These are phyloP conservation scores for Perizoma flavofasciatum DNA, from an alignment of 2,888 invertebrate genomes.

Conservation along the genomic window DNA sequence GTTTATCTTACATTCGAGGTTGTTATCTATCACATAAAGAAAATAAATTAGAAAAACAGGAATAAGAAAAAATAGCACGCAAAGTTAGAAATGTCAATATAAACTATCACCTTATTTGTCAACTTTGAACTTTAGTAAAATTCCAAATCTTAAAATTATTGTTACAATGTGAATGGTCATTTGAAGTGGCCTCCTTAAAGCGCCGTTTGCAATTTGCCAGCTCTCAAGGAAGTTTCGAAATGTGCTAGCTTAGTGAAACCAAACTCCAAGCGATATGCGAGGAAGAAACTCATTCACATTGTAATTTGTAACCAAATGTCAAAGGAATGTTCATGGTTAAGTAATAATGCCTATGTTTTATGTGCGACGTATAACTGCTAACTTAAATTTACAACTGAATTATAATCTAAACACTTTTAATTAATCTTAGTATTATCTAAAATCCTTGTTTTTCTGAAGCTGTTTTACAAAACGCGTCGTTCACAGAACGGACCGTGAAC, in stretches of 20 bases:
- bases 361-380: conserved; percentile 81
- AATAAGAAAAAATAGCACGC: conserved; percentile 72
- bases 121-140: conserved; percentile 79
- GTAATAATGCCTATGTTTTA: conserved; percentile 82
- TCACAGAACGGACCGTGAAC: conserved; percentile 82
- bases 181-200: conserved; percentile 38
- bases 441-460: conserved; percentile 77
- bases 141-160: conserved; percentile 77
- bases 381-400: conserved; percentile 83
- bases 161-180: conserved; percentile 62
- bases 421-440: conserved; percentile 75
- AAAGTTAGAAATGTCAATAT: conserved; percentile 71
- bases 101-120: conserved; percentile 78
- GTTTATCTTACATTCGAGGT: conserved; percentile 76
- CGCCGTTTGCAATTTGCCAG: conserved; percentile 40
- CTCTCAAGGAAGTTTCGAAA: conserved; percentile 15
- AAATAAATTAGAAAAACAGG: conserved; percentile 80
- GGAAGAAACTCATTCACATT: conserved; percentile 52
- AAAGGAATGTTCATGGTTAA: conserved; percentile 83
- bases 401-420: conserved; percentile 71
- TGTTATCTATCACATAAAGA: conserved; percentile 77
- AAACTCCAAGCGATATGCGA: conserved; percentile 33
- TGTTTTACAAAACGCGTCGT: conserved; percentile 76
- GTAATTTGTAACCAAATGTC: conserved; percentile 74
- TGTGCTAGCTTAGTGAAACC: conserved; percentile 17